phyloP scores from a whole-genome alignment of 2,113 vertebrate species.

The Recurvirostra avosetta region DNA sequence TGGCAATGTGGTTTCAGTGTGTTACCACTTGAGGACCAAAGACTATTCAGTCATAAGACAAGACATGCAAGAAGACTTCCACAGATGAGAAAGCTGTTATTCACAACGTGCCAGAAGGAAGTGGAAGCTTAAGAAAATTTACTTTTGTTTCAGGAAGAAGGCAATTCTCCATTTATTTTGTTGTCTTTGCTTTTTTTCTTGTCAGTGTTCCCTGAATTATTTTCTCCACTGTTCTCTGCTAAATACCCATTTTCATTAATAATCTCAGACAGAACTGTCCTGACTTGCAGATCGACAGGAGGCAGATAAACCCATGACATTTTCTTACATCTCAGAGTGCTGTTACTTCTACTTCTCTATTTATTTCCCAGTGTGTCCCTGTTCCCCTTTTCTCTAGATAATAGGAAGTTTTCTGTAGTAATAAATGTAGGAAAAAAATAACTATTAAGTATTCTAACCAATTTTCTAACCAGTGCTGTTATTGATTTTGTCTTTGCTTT shows the following conservation, averaged over 20 bases:
- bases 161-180: background rate
- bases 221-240: background rate
- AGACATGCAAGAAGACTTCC: background rate
- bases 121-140: background rate
- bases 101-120: background rate
- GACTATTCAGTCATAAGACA: background rate
- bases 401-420: background rate
- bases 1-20: background rate
- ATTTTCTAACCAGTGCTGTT: background rate
- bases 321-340: background rate
- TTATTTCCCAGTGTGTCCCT: background rate
- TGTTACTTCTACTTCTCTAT: background rate
- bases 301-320: background rate
- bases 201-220: background rate
- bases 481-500: conserved; percentile 38
- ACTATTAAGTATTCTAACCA: background rate
- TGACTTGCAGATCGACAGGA: background rate
- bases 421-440: background rate
- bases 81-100: background rate
- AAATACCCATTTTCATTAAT: background rate
- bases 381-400: background rate
- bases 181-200: background rate
- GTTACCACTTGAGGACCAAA: background rate
- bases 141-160: background rate
- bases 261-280: background rate